Base-by-base conservation (phyloP, 2,797 vertebrate species). In the Aplochiton taeniatus region DNA sequence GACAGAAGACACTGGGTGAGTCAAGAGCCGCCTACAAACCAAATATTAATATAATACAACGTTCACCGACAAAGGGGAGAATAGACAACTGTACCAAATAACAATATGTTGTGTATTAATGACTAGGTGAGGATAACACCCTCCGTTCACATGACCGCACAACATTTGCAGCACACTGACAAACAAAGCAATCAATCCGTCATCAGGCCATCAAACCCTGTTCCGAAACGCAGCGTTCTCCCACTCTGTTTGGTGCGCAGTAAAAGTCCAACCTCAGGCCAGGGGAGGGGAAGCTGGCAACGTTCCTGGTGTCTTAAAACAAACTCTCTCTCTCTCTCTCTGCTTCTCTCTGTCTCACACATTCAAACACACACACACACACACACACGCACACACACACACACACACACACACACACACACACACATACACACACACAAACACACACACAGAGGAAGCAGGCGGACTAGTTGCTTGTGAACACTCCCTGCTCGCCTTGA, bases 131-230 rank as follows among this genome's bases (percentile, higher is more conserved):
- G 31, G 31, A 31, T 52, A 76, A 80, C 75, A 82, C 73, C 77
- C 75, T 31, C 31, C 31, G 3, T 31, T 31, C 31, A 31, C 31
- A 6, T 31, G 31, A 6, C 31, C 31, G 78, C 74, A 66, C 65
- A 66, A 68, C 63, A 77, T 83, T 79, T 69, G 73, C 65, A 78
- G 63, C 56, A 76, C 63, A 52, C 20, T 47, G 66, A 80, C 70
- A 87, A 81, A 88, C 80, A 87, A 56, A 72, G 79, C 55, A 77
- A 89, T 89, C 84, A 86, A 61, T 85, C 85, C 73, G 58, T 85
- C 80, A 76, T 7, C 82, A 83, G 48, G 54, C 61, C 63, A 79
- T 86, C 82, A 85, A 52, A 62, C 49, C 70, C 52, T 19, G 52
- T 69, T 74, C 69, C 70, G 31, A 31, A 31, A 31, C 74, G 67